A percentile compares a stretch with the other conserved stretches of the same genome.
Conservation (phyloP, 2,113 vertebrate species). For the Rattus rattus region DNA sequence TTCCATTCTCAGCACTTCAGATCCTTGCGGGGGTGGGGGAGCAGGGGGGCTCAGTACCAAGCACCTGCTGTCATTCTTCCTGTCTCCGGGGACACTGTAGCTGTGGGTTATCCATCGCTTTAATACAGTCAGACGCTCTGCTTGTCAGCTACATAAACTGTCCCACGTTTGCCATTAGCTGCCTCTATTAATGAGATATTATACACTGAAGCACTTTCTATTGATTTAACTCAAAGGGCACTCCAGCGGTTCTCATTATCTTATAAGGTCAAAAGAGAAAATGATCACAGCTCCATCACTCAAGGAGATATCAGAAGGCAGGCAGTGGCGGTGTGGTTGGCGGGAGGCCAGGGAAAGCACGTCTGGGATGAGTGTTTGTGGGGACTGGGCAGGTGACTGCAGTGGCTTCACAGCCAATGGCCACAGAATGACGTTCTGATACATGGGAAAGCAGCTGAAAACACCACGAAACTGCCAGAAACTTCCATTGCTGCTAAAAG, state of each 20-base stretch:
- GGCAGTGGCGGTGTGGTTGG: accelerated
- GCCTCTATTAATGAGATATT: slow-evolving; percentile 61
- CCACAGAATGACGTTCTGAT: not conserved
- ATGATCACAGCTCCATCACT: slow-evolving; percentile 44
- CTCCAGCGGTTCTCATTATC: slow-evolving; percentile 45
- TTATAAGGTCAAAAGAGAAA: slow-evolving; percentile 59
- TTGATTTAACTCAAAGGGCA: slow-evolving; percentile 69
- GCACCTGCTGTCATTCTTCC: not conserved
- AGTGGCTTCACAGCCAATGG: not conserved
- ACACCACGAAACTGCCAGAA: not conserved
- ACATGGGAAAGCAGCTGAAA: slow-evolving; percentile 25
- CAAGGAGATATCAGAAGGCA: slow-evolving; percentile 58
- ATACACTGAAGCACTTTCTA: slow-evolving; percentile 64
- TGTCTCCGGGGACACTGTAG: not conserved
- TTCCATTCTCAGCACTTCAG: not conserved
- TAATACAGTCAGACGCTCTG: not conserved
- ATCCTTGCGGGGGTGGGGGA: too few species aligned
- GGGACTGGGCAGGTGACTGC: not conserved
- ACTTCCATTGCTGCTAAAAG: not conserved
- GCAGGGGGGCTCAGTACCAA: accelerated
- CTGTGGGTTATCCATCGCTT: not conserved
- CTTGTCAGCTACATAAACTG: slow-evolving; percentile 52
- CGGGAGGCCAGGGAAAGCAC: not conserved
- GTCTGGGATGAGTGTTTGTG: not conserved
- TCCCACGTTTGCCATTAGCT: slow-evolving; percentile 51